A percentile compares a stretch with the other conserved stretches of the same genome.
These are phyloP conservation scores for Redunca redunca DNA, from an alignment of 2,113 vertebrate species.

Conservation along the genomic window DNA sequence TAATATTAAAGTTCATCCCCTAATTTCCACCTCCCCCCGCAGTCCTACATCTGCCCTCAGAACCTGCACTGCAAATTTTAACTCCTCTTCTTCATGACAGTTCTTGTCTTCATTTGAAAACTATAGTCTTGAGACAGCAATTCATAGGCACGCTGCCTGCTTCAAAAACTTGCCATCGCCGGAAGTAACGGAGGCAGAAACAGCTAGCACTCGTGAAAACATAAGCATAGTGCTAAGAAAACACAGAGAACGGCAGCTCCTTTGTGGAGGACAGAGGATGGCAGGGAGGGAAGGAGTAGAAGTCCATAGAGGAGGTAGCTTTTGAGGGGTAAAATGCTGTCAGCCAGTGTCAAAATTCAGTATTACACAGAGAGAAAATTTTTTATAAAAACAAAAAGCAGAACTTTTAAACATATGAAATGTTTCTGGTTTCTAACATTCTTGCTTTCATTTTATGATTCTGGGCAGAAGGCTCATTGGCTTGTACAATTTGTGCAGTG, in stretches of 20 bases:
- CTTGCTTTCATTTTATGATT: constrained; percentile 36
- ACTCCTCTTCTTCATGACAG: neutral
- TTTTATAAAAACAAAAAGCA: constrained; percentile 20
- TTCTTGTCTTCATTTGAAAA: neutral
- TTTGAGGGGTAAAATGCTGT: neutral
- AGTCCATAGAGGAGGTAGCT: neutral
- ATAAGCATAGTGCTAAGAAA: neutral
- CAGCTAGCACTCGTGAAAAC: neutral
- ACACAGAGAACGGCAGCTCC: neutral
- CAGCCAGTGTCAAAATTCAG: neutral
- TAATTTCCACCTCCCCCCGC: neutral
- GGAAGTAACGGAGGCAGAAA: neutral
- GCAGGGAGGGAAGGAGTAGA: neutral
- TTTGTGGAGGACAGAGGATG: neutral
- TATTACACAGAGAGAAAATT: neutral
- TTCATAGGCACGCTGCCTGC: neutral
- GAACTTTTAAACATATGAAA: constrained; percentile 18
- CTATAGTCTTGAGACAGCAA: neutral
- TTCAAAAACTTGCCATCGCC: neutral
- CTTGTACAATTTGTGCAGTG: neutral
- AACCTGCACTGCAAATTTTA: neutral
- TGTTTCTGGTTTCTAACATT: constrained; percentile 36
- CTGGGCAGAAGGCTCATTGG: constrained; percentile 14
- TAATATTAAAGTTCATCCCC: neutral
- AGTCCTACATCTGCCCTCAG: neutral